Base-by-base conservation (phyloP, 1,140 invertebrate species). In the Leptestheria dahalacensis region DNA sequence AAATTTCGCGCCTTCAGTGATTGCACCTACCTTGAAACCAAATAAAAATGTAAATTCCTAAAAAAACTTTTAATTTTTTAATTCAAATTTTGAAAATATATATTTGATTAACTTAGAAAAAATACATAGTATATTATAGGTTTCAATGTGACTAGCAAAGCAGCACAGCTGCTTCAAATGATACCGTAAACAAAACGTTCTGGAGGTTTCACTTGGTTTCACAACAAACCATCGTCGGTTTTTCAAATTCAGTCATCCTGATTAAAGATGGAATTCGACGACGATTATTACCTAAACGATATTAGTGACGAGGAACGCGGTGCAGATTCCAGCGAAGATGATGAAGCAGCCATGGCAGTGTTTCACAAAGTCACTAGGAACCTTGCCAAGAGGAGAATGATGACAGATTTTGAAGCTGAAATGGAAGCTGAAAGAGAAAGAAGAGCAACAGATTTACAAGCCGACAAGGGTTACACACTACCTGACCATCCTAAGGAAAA, bases 251-350 rank as follows among this genome's bases (percentile, higher is more conserved):
- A 41, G 33, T 41, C 15, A 6, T 41, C 15, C 33, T 15, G 15
- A 6, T 41, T 41, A 18, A 41, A 60, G 56, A 61, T 61, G 54
- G 54, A 56, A 18, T 47, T 41, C 11, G 53, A 61, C 48, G 60
- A 61, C 21, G 60, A 54, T 4, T 55, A 61, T 18, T 33, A 48
- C 25, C 21, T 50, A 11, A 23, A 57, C 18, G 29, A 55, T 12
- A 33, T 61, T 26, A 61, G 60, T 47, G 60, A 59, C n/a, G 57
- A 61, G 21, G 53, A 57, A 3, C n/a, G 60, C 26, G 60, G 52
- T 3, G 28, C 18, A 12, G 54, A 54, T 23, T 62, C 61, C 11
- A 62, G 61, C 29, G 55, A 62, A 21, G 61, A 62, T 15, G 61
- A 62, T 28, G 54, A 57, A 51, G 47, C 48, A 20, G 46, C 57